These are phyloP conservation scores for Rugalucina vietnamica DNA, from an alignment of 2,888 invertebrate species.

Conservation along the genomic window DNA sequence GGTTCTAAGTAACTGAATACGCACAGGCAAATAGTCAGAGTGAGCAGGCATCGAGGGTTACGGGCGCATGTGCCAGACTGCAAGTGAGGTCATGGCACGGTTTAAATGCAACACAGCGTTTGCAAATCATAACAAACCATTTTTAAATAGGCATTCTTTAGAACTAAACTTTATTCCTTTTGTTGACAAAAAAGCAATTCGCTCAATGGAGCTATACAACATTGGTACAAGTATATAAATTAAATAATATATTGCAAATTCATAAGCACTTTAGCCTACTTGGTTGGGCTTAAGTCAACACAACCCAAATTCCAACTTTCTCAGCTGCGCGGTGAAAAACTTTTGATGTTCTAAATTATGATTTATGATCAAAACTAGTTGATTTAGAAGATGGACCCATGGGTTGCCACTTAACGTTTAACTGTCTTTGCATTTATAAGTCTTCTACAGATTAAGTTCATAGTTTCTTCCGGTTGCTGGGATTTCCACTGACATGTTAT, in stretches of 20 bases:
- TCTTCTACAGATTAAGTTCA: too few relatives aligned
- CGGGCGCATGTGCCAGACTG: too few relatives aligned
- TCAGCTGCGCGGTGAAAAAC: neutral
- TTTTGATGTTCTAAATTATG: neutral
- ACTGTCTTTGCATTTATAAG: too few relatives aligned
- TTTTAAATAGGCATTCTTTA: neutral
- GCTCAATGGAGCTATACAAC: neutral
- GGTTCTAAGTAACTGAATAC: too few relatives aligned
- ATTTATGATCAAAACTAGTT: neutral
- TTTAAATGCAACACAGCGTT: neutral
- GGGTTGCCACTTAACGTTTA: too few relatives aligned
- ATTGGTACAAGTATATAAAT: neutral
- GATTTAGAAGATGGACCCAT: too few relatives aligned
- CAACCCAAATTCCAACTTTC: neutral
- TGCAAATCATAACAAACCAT: constrained; percentile 2
- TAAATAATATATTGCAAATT: constrained; percentile 5
- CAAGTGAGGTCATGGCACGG: too few relatives aligned
- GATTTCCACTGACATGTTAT: too few relatives aligned
- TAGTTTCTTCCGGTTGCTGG: too few relatives aligned
- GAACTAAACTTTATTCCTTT: neutral
- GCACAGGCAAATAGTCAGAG: too few relatives aligned
- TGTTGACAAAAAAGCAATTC: neutral
- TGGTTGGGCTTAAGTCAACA: neutral
- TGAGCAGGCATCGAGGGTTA: too few relatives aligned
- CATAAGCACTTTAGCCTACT: constrained; percentile 7